phyloP scores from a whole-genome alignment of 2,797 vertebrate genomes.

The Pseudochirops cupreus region DNA sequence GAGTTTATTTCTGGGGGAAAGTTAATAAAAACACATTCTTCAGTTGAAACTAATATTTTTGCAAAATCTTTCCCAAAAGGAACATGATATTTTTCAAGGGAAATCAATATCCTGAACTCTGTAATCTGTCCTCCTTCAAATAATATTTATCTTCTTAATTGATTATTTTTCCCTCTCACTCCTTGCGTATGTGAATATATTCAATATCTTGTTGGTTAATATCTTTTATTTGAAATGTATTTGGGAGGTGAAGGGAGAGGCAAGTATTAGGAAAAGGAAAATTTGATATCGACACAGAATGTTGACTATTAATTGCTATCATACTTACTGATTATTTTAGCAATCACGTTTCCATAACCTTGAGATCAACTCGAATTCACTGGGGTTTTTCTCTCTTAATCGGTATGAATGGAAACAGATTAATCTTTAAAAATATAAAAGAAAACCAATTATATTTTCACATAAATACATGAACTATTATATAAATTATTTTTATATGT shows the following conservation, averaged over 20 bases:
- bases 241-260: not conserved
- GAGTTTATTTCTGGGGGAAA: not conserved
- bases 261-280: not conserved
- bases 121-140: not conserved
- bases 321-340: rapidly evolving
- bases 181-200: not conserved
- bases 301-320: rapidly evolving
- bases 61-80: not conserved
- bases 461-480: not conserved
- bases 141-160: not conserved
- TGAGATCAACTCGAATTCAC: rapidly evolving
- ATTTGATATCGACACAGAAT: not conserved
- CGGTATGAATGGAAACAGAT: not conserved
- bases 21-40: not conserved
- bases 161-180: not conserved
- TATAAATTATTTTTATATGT: not conserved
- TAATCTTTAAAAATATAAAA: not conserved
- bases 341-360: rapidly evolving
- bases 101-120: not conserved
- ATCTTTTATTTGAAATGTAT: not conserved
- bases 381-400: too few species aligned
- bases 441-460: not conserved
- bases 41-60: not conserved
- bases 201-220: not conserved
- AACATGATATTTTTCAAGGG: not conserved